Evolutionary conservation across 2,888 invertebrate species (phyloP), one percentile per base, ranked within the genome.

Genomic region (Phyto melanocephala): DNA sequence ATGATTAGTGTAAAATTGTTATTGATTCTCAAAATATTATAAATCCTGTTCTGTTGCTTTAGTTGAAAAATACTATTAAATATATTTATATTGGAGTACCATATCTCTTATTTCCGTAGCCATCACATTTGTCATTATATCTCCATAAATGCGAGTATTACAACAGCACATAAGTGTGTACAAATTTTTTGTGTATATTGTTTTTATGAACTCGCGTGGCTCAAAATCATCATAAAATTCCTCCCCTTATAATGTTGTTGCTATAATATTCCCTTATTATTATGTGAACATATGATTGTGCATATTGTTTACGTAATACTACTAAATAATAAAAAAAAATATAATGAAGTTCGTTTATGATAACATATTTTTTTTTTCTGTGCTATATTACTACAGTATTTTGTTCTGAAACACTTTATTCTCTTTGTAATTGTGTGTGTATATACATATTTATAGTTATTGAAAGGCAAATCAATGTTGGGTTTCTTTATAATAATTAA

Each of bases 171-270:
- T n/a, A n/a, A n/a, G n/a, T 67, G 47, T 75, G 40, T 56, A 56
- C 58, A 63, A 62, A 40, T 45, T 47, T 71, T 71, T 40, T 71
- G 40, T 65, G 50, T 74, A 15, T 47, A 28, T 62, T 37, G 6
- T 13, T 71, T 78, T 79, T 76, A 78, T 79, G 75, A 76, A 82
- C 54, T 80, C 76, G 79, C 75, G 75, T 79, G 76, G 76, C 79
- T 67, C 35, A 67, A 62, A 60, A 56, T 62, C 60, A 72, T 81
- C 62, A 77, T 77, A 77, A 72, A 75, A 77, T 63, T 77, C 77
- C 77, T 77, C 77, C 81, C 77, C 62, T 77, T 40, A 72, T 72
- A 77, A 56, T 33, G 33, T 67, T 58, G 50, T 52, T 37, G 24
- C n/a, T 67, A 54, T 68, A 52, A 15, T 63, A 28, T 20, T 22